These are phyloP conservation scores for Lypha dubia DNA, from an alignment of 2,888 invertebrate species.

Conservation along the genomic window DNA sequence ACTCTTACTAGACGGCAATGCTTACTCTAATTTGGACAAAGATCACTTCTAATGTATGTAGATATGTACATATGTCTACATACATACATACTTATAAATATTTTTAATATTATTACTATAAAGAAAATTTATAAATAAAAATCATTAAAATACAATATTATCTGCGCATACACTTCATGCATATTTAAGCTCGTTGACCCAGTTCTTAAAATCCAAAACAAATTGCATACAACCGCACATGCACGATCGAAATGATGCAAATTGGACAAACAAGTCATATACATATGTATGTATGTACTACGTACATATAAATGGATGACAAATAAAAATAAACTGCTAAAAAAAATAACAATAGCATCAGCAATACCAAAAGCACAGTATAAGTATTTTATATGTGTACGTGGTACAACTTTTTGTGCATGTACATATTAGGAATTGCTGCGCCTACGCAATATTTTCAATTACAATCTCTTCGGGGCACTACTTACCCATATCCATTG, in stretches of 20 bases:
- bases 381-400: too few relatives aligned
- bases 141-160: constrained; percentile 4
- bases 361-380: not conserved
- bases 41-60: too few relatives aligned
- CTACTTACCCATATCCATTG: constrained; percentile 65
- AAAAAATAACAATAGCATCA: constrained; percentile 20
- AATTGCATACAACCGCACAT: constrained; percentile 33
- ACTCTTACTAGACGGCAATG: too few relatives aligned
- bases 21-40: too few relatives aligned
- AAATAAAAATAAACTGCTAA: constrained; percentile 50
- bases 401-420: not conserved
- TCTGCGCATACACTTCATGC: constrained; percentile 15
- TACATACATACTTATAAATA: too few relatives aligned
- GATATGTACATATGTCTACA: not conserved
- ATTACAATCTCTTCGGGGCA: not conserved
- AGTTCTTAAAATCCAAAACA: constrained; percentile 62
- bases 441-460: constrained; percentile 44
- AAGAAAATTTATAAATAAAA: constrained; percentile 38
- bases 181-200: constrained; percentile 62
- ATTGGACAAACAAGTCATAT: constrained; percentile 47
- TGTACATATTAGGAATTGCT: constrained; percentile 56
- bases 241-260: not conserved
- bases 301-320: constrained; percentile 50
- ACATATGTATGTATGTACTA: too few relatives aligned
- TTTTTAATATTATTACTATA: not conserved